phyloP scores from a whole-genome alignment of 2,113 vertebrate species.

The Symphodus melops region DNA sequence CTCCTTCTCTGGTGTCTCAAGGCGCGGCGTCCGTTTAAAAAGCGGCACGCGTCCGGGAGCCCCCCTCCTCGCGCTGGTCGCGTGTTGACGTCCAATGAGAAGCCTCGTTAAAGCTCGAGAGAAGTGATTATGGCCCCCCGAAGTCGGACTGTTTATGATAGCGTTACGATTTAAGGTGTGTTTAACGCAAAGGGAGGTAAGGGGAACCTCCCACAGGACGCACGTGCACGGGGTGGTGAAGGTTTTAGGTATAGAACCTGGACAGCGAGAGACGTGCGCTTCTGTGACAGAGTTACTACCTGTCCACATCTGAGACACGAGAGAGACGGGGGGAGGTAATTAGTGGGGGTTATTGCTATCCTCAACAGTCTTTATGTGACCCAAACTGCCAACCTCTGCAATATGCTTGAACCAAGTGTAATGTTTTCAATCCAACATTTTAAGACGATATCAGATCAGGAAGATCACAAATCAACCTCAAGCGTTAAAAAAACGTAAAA shows the following conservation, averaged over 20 bases:
- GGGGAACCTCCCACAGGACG: constrained; percentile 80
- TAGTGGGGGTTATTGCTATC: constrained; percentile 14
- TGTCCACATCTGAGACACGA: constrained; percentile 21
- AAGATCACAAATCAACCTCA: no score
- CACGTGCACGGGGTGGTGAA: constrained; percentile 64
- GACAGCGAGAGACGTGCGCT: constrained; percentile 53
- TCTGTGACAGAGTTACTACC: constrained; percentile 34
- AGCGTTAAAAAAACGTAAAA: no score
- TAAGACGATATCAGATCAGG: no score
- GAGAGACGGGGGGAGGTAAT: not conserved
- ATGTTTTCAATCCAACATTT: not conserved
- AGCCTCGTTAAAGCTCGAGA: constrained; percentile 73
- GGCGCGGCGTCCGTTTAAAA: constrained; percentile 91
- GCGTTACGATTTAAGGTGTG: constrained; percentile 71
- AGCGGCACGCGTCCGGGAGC: constrained; percentile 94
- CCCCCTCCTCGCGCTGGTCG: constrained; percentile 92
- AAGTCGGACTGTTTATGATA: constrained; percentile 73
- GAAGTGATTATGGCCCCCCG: constrained; percentile 71
- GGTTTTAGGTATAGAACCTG: constrained; percentile 62
- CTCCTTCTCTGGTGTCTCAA: constrained; percentile 90
- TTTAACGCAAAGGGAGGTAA: constrained; percentile 76
- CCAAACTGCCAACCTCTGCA: not conserved
- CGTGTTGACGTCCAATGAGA: constrained; percentile 92
- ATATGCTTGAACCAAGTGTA: not conserved
- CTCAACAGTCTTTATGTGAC: not conserved